These are phyloP conservation scores for Eupithecia subfuscata DNA, from an alignment of 2,888 invertebrate species.

Conservation along the genomic window DNA sequence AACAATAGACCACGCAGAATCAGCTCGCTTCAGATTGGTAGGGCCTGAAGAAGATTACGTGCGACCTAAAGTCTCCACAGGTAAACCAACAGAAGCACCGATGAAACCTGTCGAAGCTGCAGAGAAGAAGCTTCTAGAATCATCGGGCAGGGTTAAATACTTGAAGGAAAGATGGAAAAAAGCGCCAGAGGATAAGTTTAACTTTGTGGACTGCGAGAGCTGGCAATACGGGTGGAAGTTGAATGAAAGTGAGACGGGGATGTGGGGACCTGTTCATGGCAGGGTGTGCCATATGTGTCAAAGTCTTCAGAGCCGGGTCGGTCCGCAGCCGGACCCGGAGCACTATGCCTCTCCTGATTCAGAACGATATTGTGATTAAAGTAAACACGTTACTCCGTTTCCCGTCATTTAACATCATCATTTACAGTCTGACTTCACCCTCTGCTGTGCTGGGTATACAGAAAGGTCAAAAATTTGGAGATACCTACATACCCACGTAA, in stretches of 20 bases:
- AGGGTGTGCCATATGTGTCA: conserved; percentile 23
- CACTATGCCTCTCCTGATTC: conserved; percentile 33
- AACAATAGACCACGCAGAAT: conserved; percentile 25
- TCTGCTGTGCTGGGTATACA: not conserved
- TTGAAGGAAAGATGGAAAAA: conserved; percentile 38
- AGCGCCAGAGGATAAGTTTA: conserved; percentile 45
- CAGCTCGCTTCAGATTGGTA: conserved; percentile 28
- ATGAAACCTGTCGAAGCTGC: conserved; percentile 19
- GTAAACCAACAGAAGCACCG: conserved; percentile 13
- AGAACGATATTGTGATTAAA: not conserved
- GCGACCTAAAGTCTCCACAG: conserved; percentile 8
- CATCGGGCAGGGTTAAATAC: conserved; percentile 34
- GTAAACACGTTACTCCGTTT: not conserved
- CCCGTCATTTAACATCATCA: not conserved
- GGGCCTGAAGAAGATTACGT: conserved; percentile 25
- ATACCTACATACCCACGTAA: not conserved
- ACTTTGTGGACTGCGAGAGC: conserved; percentile 44
- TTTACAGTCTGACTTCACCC: not conserved
- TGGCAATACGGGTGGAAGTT: conserved; percentile 47
- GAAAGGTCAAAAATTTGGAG: not conserved
- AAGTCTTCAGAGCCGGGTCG: conserved; percentile 30
- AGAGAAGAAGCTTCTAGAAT: conserved; percentile 30
- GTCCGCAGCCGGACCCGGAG: conserved; percentile 39
- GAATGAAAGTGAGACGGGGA: conserved; percentile 38
- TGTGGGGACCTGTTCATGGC: conserved; percentile 34